Conservation (phyloP, 2,797 vertebrate species). For the Oryzias dopingdopingensis region DNA sequence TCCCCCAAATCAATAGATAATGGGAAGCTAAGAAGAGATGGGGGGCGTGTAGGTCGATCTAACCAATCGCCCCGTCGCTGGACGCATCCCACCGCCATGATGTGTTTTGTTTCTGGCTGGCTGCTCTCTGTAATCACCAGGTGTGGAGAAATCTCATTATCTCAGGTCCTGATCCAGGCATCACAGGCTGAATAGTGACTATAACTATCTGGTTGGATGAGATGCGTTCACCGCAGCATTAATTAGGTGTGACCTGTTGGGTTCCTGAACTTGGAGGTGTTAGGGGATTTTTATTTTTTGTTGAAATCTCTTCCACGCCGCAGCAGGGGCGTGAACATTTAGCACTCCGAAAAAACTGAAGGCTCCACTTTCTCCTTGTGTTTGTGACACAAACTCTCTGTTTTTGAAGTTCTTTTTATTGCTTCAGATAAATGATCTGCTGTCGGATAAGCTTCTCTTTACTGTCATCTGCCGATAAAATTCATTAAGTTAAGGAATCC, state of each 20-base stretch:
- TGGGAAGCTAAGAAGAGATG: conserved; percentile 52
- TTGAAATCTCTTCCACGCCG: too few species aligned
- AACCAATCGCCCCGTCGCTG: conserved; percentile 43
- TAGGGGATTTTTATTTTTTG: too few species aligned
- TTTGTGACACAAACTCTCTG: conserved; percentile 3
- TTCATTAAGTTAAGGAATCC: conserved; percentile 49
- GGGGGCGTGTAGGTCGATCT: conserved; percentile 39
- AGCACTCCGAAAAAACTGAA: conserved; percentile 14
- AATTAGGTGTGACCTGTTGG: conserved; percentile 57
- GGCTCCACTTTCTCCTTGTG: conserved; percentile 1
- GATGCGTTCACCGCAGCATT: conserved; percentile 69
- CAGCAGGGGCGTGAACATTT: conserved; percentile 15
- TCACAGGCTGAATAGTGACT: conserved; percentile 60
- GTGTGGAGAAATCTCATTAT: conserved; percentile 76
- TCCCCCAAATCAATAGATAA: background rate
- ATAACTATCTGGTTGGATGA: conserved; percentile 54
- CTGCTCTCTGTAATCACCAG: conserved; percentile 71
- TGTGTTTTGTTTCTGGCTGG: conserved; percentile 62
- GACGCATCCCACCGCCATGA: conserved; percentile 52
- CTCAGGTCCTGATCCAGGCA: conserved; percentile 62
- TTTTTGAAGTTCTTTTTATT: conserved; percentile 30
- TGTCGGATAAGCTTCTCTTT: conserved; percentile 34
- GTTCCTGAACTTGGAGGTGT: conserved; percentile 3
- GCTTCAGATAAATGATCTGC: conserved; percentile 53
- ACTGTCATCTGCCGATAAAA: conserved; percentile 49